These are phyloP conservation scores for Pteropus alecto DNA, from an alignment of 2,113 vertebrate genomes.

Conservation along the genomic window DNA sequence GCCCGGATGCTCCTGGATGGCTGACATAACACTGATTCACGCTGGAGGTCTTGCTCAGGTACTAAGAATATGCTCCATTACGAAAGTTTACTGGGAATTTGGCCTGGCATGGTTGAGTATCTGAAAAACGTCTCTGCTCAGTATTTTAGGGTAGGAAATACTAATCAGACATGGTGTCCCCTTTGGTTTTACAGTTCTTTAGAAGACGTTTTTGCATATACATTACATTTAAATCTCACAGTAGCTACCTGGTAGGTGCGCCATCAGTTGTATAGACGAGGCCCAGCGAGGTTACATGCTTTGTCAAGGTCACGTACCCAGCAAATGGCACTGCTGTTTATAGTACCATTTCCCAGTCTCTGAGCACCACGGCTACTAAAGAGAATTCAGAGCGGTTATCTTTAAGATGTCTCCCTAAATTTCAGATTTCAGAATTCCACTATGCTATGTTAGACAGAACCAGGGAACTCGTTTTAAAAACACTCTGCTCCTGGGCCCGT, in stretches of 20 bases:
- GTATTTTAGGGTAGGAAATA: not conserved
- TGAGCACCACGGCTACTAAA: not conserved
- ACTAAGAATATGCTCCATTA: conserved; percentile 29
- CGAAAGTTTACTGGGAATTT: not conserved
- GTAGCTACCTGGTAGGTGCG: not conserved
- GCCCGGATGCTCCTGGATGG: conserved; percentile 95
- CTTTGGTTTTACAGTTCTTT: not conserved
- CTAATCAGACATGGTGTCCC: not conserved
- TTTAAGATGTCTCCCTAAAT: not conserved
- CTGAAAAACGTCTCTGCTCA: not conserved
- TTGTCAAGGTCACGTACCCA: not conserved
- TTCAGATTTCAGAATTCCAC: not conserved
- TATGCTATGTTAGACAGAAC: not conserved
- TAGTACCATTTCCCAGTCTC: not conserved
- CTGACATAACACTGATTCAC: conserved; percentile 90
- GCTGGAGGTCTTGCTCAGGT: conserved; percentile 96
- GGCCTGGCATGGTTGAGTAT: not conserved
- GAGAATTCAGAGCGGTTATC: not conserved
- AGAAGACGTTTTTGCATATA: not conserved
- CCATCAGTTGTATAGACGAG: not conserved
- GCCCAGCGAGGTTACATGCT: not conserved
- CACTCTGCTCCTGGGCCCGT: not conserved
- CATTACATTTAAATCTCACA: not conserved
- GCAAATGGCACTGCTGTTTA: not conserved
- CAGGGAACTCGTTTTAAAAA: not conserved